Evolutionary conservation across 2,797 vertebrate species (phyloP), one percentile per base, ranked within the genome.

Genomic region (Geotrypetes seraphini): DNA sequence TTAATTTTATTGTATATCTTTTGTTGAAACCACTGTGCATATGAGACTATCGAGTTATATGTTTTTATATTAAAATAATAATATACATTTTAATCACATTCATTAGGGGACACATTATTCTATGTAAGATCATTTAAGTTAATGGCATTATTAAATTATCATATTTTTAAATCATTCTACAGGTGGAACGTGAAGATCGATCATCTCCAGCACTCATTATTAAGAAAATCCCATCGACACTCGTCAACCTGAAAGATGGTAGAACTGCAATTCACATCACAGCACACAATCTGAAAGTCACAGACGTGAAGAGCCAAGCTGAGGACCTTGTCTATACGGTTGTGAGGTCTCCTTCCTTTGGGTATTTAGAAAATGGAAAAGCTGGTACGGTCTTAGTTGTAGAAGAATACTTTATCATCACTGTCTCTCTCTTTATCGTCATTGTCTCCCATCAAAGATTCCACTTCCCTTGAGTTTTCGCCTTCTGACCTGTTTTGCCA

Each of bases 321-420:
- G 52, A 80, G 10, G 51, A 69, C 31, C 55, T 86, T 26, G 38
- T 66, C 45, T 84, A 74, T 56, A 60, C 44, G 29, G 42, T 88
- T 50, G 65, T 34, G 25, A 57, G 57, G 5, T 40, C 60, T 5
- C 73, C 79, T 3, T 57, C 32, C 38, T 81, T 66, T 7, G 77
- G 72, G 3, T 64, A 77, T 54, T 57, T 84, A 50, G 78, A 89
- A 69, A 84, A 72, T 13, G 25, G 36, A 1, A 39, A 66, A n/a
- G 63, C 72, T 61, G 66, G 59, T 72, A 37, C 18, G 13, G 47
- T 5, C 19, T 15, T 16, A 25, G 8, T 20, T 10, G n/a, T n/a
- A n/a, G 7, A 33, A 12, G 6, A 39, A 45, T 13, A 13, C 6
- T 6, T 24, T n/a, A 7, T 12, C 3, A 4, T n/a, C 5, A 5